These are phyloP conservation scores for Drosophila nr. fundita DNA, from an alignment of 2,888 invertebrate species.

Conservation along the genomic window DNA sequence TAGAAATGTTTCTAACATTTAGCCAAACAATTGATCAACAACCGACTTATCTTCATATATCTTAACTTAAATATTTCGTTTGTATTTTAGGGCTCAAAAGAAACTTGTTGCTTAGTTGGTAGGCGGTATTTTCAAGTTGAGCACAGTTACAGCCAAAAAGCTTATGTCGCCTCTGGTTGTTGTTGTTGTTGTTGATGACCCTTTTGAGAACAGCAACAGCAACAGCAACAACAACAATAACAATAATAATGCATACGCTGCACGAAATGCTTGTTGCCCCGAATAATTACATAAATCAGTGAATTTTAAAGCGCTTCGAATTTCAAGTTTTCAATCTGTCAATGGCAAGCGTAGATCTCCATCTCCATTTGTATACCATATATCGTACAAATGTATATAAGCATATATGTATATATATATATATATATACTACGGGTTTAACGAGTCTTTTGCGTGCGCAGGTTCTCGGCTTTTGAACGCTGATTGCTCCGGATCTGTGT, in stretches of 20 bases:
- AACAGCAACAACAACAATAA: slow-evolving; percentile 12
- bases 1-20: background rate
- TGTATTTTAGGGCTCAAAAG: background rate
- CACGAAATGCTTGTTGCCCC: slow-evolving; percentile 78
- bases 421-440: slow-evolving; percentile 40
- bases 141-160: background rate
- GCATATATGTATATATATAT: slow-evolving; percentile 6
- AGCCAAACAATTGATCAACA: background rate
- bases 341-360: slow-evolving; percentile 48
- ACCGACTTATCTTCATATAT: background rate
- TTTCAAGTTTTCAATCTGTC: slow-evolving; percentile 79
- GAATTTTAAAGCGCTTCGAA: slow-evolving; percentile 80
- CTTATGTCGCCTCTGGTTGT: background rate
- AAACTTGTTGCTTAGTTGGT: background rate
- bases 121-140: slow-evolving; percentile 23
- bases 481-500: slow-evolving; percentile 60
- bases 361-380: background rate
- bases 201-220: slow-evolving; percentile 11
- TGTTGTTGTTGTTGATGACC: background rate
- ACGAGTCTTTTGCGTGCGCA: slow-evolving; percentile 65
- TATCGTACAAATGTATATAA: slow-evolving; percentile 1
- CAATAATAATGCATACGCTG: slow-evolving; percentile 29
- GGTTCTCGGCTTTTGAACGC: slow-evolving; percentile 66
- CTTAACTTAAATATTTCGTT: background rate
- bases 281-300: slow-evolving; percentile 82